phyloP scores from a whole-genome alignment of 2,113 vertebrate species.

The Eulemur rufifrons region DNA sequence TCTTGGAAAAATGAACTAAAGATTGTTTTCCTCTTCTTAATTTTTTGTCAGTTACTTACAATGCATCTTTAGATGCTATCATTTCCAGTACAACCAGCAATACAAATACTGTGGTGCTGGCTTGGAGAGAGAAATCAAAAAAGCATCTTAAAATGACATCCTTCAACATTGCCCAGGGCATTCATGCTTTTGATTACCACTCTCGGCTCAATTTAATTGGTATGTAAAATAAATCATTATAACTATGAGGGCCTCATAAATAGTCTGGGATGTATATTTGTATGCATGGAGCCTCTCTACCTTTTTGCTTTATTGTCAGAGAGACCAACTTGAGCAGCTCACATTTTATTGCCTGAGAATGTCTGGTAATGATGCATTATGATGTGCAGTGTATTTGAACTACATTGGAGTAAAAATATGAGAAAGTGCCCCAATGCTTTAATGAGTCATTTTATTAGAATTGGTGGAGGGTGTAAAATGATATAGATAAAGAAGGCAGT shows the following conservation, averaged over 20 bases:
- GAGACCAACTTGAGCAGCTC: slow-evolving; percentile 50
- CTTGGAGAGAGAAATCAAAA: slow-evolving; percentile 85
- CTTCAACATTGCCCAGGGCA: slow-evolving; percentile 83
- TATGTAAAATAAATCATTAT: slow-evolving; percentile 79
- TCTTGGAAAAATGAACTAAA: slow-evolving; percentile 40
- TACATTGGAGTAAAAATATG: slow-evolving; percentile 17
- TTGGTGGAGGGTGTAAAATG: not conserved
- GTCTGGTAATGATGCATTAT: slow-evolving; percentile 49
- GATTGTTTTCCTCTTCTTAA: not conserved
- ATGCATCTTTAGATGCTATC: slow-evolving; percentile 85
- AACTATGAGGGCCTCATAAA: slow-evolving; percentile 53
- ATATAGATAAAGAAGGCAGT: not conserved
- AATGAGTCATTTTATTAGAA: slow-evolving; percentile 39
- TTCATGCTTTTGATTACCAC: slow-evolving; percentile 87
- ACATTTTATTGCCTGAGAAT: slow-evolving; percentile 58
- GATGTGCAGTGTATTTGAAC: not conserved
- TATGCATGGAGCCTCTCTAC: not conserved
- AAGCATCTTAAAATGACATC: slow-evolving; percentile 77
- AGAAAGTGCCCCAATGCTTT: slow-evolving; percentile 19
- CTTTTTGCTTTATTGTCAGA: slow-evolving; percentile 59
- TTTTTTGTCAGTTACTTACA: slow-evolving; percentile 79
- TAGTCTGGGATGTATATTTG: slow-evolving; percentile 27
- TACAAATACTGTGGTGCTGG: slow-evolving; percentile 82
- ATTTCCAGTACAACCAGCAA: slow-evolving; percentile 86
- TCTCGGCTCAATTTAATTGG: slow-evolving; percentile 87